These are phyloP conservation scores for Macrotrachela quadricornifera DNA, from an alignment of 1,140 invertebrate genomes.

Conservation along the genomic window DNA sequence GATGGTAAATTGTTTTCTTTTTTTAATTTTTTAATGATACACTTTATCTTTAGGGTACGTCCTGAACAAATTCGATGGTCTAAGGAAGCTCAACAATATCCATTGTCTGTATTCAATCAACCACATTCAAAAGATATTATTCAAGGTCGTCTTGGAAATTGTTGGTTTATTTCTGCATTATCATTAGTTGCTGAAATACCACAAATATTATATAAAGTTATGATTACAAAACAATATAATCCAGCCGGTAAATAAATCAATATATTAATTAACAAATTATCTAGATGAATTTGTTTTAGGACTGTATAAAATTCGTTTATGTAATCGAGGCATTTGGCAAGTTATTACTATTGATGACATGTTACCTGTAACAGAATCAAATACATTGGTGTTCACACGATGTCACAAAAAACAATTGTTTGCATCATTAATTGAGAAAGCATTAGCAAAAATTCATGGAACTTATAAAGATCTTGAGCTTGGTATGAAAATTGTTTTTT, in stretches of 20 bases:
- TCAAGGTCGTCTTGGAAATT: slow-evolving; percentile 5
- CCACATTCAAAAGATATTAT: slow-evolving; percentile 6
- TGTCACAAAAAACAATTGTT: slow-evolving; percentile 84
- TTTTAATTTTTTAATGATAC: too few relatives aligned
- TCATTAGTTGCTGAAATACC: slow-evolving; percentile 69
- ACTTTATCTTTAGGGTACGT: neutral
- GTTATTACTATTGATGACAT: slow-evolving; percentile 86
- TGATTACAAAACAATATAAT: slow-evolving; percentile 3
- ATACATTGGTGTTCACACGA: slow-evolving; percentile 75
- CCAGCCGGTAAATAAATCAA: neutral
- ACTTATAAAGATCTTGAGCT: slow-evolving; percentile 59
- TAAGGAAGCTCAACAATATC: neutral
- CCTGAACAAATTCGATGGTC: neutral
- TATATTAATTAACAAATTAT: too few relatives aligned
- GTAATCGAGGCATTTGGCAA: slow-evolving; percentile 86
- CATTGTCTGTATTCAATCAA: slow-evolving; percentile 1
- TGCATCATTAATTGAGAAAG: slow-evolving; percentile 94
- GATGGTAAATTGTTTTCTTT: too few relatives aligned
- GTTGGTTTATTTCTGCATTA: slow-evolving; percentile 38
- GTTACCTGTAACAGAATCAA: slow-evolving; percentile 71
- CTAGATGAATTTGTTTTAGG: neutral
- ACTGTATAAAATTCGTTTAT: slow-evolving; percentile 54
- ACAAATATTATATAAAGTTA: neutral
- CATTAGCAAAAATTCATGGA: slow-evolving; percentile 85
- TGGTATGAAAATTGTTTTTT: too few relatives aligned